phyloP scores from a whole-genome alignment of 1,140 invertebrate species.

The Marisa cornuarietis region DNA sequence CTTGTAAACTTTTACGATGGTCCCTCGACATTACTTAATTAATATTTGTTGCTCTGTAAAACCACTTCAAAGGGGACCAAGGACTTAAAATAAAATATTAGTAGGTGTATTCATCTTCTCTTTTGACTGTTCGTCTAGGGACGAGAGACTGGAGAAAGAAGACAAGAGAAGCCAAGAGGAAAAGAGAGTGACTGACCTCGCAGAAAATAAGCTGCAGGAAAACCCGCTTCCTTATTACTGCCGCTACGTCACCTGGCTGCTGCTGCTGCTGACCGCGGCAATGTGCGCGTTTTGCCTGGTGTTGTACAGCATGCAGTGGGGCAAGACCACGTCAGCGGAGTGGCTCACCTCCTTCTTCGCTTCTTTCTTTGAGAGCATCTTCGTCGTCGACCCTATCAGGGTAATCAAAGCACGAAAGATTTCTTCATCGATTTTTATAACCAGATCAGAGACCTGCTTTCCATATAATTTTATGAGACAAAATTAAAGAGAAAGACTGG shows the following conservation, averaged over 20 bases:
- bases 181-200: slow-evolving; percentile 26
- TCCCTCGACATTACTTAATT: no score
- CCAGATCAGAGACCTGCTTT: no score
- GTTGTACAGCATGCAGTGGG: slow-evolving; percentile 57
- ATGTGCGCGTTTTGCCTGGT: slow-evolving; percentile 50
- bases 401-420: slow-evolving; percentile 19
- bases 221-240: slow-evolving; percentile 41
- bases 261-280: slow-evolving; percentile 33
- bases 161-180: slow-evolving; percentile 20
- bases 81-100: no score
- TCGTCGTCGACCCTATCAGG: slow-evolving; percentile 56
- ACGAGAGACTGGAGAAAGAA: no score
- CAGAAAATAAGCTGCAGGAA: slow-evolving; percentile 33
- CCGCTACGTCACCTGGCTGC: slow-evolving; percentile 47
- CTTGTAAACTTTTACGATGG: no score
- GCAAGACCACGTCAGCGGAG: slow-evolving; percentile 47
- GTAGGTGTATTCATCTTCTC: no score
- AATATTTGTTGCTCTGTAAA: no score
- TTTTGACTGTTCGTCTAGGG: no score
- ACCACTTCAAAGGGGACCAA: no score
- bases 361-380: slow-evolving; percentile 49
- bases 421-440: no score
- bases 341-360: slow-evolving; percentile 56
- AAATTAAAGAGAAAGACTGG: neutral
- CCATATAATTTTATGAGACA: no score